Evolutionary conservation across 2,797 vertebrate genomes (phyloP).

Genomic region (Helicolenus hilgendorfi): DNA sequence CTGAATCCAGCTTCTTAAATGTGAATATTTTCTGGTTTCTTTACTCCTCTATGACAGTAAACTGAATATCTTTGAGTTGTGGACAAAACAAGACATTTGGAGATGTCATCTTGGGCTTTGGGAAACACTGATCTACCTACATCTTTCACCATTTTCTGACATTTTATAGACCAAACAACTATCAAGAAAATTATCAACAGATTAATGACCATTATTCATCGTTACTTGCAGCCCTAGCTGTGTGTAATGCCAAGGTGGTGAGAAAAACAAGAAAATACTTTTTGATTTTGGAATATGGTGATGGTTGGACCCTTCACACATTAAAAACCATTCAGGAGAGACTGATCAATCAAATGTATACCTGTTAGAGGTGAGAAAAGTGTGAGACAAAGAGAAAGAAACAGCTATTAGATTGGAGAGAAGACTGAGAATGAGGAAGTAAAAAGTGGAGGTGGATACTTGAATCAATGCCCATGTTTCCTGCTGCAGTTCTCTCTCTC

Average conservation of each 20-base stretch:
- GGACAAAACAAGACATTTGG: too few relatives aligned
- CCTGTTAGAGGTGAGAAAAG: neutral
- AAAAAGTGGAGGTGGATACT: neutral
- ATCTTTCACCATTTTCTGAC: too few relatives aligned
- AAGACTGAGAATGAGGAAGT: neutral
- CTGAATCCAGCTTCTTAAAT: too few relatives aligned
- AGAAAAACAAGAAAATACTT: neutral
- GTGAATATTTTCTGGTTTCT: too few relatives aligned
- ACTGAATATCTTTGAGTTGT: too few relatives aligned
- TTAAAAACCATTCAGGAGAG: too few relatives aligned
- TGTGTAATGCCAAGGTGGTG: neutral
- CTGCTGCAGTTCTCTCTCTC: neutral
- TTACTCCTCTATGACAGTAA: too few relatives aligned
- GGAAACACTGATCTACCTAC: rapidly evolving
- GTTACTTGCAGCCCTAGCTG: too few relatives aligned
- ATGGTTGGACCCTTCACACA: neutral
- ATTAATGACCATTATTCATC: too few relatives aligned
- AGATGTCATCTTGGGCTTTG: too few relatives aligned
- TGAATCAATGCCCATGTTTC: neutral
- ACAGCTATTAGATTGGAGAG: neutral
- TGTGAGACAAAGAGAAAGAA: neutral
- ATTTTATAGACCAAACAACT: too few relatives aligned
- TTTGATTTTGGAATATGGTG: neutral
- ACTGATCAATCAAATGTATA: neutral
- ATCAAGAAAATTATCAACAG: too few relatives aligned